A percentile compares a stretch with the other conserved stretches of the same genome.
Conservation (phyloP, 2,113 vertebrate genomes). For the Rhabdornis inornatus region DNA sequence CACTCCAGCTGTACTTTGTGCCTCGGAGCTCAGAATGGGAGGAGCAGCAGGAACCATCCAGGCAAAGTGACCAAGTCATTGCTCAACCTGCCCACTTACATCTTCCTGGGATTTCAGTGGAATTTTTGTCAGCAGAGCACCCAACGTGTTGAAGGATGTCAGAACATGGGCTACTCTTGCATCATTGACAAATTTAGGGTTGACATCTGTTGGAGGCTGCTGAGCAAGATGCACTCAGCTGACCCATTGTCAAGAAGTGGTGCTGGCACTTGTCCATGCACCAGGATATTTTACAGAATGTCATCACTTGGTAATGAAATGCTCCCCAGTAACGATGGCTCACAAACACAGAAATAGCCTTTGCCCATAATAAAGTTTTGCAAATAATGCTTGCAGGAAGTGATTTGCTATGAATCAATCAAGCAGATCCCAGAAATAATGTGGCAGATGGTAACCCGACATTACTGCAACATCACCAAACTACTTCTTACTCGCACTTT, state of each 20-base stretch:
- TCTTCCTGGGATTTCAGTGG: background rate
- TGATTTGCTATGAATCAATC: conserved; percentile 34
- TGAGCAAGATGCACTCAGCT: background rate
- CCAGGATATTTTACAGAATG: conserved; percentile 33
- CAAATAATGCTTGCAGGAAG: conserved; percentile 55
- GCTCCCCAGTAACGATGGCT: background rate
- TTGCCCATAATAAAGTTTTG: conserved; percentile 36
- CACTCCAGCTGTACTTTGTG: background rate
- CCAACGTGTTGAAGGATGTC: background rate
- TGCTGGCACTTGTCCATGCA: conserved; percentile 40
- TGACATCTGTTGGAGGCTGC: conserved; percentile 8
- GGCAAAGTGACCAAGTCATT: background rate
- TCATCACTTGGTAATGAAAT: conserved; percentile 40
- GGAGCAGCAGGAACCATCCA: background rate
- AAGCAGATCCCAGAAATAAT: conserved; percentile 32
- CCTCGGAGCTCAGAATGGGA: background rate
- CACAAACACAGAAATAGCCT: conserved; percentile 40
- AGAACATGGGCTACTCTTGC: background rate
- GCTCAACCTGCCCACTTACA: background rate
- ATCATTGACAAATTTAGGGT: background rate
- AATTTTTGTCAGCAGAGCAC: background rate
- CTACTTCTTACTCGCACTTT: background rate
- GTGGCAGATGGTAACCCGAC: conserved; percentile 22
- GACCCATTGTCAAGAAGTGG: background rate
- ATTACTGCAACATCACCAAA: conserved; percentile 9